These are phyloP conservation scores for Palaemon carinicauda DNA, from an alignment of 1,140 invertebrate genomes.

Conservation along the genomic window DNA sequence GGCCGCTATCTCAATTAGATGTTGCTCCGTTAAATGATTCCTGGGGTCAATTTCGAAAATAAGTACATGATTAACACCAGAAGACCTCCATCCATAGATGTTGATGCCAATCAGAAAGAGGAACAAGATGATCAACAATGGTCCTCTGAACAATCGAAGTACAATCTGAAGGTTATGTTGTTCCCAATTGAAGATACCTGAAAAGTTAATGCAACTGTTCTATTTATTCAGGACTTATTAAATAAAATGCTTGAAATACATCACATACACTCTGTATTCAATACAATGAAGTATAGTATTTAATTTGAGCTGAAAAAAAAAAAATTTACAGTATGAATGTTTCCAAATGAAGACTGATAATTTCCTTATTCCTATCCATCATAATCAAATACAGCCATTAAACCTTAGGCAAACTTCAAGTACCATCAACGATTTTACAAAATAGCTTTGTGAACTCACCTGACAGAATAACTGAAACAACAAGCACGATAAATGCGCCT, in stretches of 20 bases:
- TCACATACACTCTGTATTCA: background rate
- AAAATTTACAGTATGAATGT: too few species aligned
- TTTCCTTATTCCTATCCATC: too few species aligned
- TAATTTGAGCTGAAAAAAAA: too few species aligned
- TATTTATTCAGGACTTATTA: background rate
- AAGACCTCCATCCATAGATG: constrained; percentile 75
- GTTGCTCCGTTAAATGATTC: constrained; percentile 93
- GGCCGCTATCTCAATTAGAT: constrained; percentile 94
- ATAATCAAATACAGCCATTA: too few species aligned
- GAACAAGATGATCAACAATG: constrained; percentile 91
- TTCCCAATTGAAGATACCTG: constrained; percentile 47
- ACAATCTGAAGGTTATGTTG: constrained; percentile 29
- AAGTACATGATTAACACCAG: constrained; percentile 98
- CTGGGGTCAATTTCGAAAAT: constrained; percentile 98
- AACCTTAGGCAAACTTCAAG: background rate
- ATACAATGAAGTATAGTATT: too few species aligned
- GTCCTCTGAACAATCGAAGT: constrained; percentile 88
- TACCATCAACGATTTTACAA: background rate
- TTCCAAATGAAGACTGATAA: too few species aligned
- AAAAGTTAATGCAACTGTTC: background rate
- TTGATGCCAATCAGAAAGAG: constrained; percentile 97
- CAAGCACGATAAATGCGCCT: constrained; percentile 89
- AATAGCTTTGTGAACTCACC: constrained; percentile 69
- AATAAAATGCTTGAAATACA: background rate
- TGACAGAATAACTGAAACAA: constrained; percentile 86